Percentiles rank a stretch among this genome's conserved stretches.
Evolutionary conservation across 1,140 invertebrate genomes (phyloP).

Genomic region (Pararge aegeria): DNA sequence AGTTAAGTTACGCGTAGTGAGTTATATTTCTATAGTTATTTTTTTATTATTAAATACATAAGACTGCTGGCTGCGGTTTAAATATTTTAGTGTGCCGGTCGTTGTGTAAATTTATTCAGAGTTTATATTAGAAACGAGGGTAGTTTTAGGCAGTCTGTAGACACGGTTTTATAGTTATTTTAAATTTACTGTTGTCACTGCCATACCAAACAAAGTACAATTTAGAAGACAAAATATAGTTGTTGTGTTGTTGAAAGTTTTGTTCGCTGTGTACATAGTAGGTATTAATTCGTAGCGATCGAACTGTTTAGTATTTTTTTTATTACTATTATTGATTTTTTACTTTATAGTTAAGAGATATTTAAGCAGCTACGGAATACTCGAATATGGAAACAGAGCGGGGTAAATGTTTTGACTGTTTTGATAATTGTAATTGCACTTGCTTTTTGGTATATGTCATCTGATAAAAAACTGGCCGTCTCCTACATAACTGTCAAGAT

Average conservation of each 20-base stretch:
- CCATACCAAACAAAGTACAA: conserved; percentile 68
- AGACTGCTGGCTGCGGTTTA: conserved; percentile 9
- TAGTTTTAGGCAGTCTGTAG: conserved; percentile 37
- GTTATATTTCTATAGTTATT: conserved; percentile 42
- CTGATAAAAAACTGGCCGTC: too few species aligned
- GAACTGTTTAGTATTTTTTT: conserved; percentile 31
- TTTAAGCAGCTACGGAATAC: conserved; percentile 44
- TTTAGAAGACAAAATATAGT: conserved; percentile 39
- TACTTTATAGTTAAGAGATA: conserved; percentile 31
- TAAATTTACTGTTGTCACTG: conserved; percentile 53
- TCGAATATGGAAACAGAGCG: conserved; percentile 35
- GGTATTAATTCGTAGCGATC: conserved; percentile 31
- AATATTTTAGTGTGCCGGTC: conserved; percentile 11
- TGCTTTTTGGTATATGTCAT: too few species aligned
- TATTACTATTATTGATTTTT: conserved; percentile 28
- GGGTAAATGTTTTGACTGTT: too few species aligned
- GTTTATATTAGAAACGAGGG: conserved; percentile 32
- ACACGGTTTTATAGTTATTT: conserved; percentile 42
- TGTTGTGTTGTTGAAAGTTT: conserved; percentile 33
- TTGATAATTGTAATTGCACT: conserved; percentile 4
- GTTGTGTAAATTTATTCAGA: conserved; percentile 33
- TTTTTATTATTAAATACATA: conserved; percentile 37
- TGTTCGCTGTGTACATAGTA: conserved; percentile 11
- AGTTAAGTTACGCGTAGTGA: conserved; percentile 48
- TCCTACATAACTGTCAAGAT: too few species aligned